phyloP scores from a whole-genome alignment of 2,888 invertebrate genomes.

The Chymomyza amoena region DNA sequence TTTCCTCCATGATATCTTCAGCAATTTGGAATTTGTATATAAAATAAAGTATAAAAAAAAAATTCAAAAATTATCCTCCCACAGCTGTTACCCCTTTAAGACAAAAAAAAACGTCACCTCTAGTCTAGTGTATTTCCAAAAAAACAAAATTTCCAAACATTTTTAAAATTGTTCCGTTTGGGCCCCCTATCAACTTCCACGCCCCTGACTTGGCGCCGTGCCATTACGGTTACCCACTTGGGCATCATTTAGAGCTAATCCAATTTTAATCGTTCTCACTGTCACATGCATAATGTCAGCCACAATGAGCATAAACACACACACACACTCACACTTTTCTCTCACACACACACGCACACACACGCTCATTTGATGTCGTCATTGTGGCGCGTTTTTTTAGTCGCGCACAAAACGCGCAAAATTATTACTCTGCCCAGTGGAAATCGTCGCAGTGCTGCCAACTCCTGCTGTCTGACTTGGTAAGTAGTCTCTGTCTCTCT shows the following conservation, averaged over 20 bases:
- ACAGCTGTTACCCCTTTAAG: too few relatives aligned
- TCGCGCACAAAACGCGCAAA: background rate
- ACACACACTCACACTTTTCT: background rate
- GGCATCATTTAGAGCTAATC: background rate
- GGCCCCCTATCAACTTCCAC: too few relatives aligned
- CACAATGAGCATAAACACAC: background rate
- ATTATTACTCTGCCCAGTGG: background rate
- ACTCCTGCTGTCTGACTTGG: background rate
- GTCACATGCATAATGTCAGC: slow-evolving; percentile 4
- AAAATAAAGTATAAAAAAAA: too few relatives aligned
- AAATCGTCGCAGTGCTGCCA: background rate
- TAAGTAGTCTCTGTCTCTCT: background rate
- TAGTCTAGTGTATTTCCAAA: too few relatives aligned
- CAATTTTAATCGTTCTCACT: background rate
- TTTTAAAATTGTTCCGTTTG: too few relatives aligned
- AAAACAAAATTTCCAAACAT: too few relatives aligned
- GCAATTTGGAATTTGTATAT: too few relatives aligned
- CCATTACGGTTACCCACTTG: background rate
- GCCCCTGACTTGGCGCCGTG: background rate
- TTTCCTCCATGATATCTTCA: too few relatives aligned
- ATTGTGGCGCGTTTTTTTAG: background rate
- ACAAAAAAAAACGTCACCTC: too few relatives aligned
- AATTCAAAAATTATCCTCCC: too few relatives aligned
- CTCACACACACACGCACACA: background rate
- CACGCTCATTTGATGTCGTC: background rate